Evolutionary conservation across 2,113 vertebrate species (phyloP).

Genomic region (Corvus cornix): DNA sequence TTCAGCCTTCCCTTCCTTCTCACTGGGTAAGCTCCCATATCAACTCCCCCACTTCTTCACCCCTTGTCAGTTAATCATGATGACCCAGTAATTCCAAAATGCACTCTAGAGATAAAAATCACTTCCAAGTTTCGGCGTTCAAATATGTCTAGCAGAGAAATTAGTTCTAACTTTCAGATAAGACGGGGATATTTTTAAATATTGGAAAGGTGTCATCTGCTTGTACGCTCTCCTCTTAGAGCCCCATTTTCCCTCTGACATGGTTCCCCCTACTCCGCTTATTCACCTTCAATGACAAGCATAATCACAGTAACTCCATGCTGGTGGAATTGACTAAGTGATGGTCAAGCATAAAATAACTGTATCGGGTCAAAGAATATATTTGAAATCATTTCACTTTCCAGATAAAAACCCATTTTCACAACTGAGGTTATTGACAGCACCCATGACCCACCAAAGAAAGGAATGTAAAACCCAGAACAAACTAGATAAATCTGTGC

Average conservation of each 20-base stretch:
- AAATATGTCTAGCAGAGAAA: background rate
- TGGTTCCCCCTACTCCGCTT: background rate
- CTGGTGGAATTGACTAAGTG: background rate
- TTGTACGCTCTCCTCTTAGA: background rate
- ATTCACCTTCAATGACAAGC: background rate
- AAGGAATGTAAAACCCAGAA: slow-evolving; percentile 31
- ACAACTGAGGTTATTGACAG: slow-evolving; percentile 8
- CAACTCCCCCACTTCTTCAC: background rate
- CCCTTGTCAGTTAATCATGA: background rate
- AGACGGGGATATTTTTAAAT: background rate
- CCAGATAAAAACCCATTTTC: slow-evolving; percentile 24
- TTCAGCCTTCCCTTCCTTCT: background rate
- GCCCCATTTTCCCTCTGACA: background rate
- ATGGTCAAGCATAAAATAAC: background rate
- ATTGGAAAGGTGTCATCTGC: background rate
- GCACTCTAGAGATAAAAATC: background rate
- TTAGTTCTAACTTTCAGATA: background rate
- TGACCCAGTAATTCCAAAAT: background rate
- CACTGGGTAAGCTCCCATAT: background rate
- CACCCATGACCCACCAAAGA: background rate
- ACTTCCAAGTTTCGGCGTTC: background rate
- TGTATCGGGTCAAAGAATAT: background rate
- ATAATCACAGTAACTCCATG: background rate
- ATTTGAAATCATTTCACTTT: slow-evolving; percentile 24
- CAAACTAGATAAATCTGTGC: slow-evolving; percentile 24